Evolutionary conservation across 2,113 vertebrate genomes (phyloP), one percentile per base, ranked within the genome.

Genomic region (Neogobius melanostomus): DNA sequence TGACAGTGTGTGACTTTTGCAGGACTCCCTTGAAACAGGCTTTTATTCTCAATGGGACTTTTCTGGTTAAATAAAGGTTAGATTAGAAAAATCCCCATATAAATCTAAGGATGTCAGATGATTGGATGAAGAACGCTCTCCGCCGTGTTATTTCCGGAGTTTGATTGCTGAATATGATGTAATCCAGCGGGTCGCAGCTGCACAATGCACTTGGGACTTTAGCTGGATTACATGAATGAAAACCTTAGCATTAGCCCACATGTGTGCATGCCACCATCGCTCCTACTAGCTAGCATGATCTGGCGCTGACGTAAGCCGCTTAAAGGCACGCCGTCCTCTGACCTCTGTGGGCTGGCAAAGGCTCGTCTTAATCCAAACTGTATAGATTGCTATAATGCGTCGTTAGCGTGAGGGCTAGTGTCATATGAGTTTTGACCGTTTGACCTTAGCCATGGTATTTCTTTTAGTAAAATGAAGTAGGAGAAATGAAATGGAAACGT

Each of bases 261-360:
- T 61, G 8, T 56, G 17, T 56, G 8, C 28, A 36, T 56, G 3
- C 28, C 11, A 7, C 57, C 44, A 45, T 51, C 83, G 64, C 76
- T 72, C 69, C 63, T 57, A 71, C 81, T 8, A 53, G 63, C 62
- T 63, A 60, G 28, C 68, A 82, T 46, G 6, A 64, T 69, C 71
- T 76, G 6, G 9, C 11, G 49, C 77, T 50, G 60, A 51, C 67
- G 6, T 84, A 87, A 89, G 84, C 84, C 64, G 84, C 86, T 91
- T 91, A 91, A 64, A 76, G 75, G 82, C 79, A 71, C 68, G 67
- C 76, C 44, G 83, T 87, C 86, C 80, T 75, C 61, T 86, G 74
- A 83, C 81, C 75, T 72, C 43, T 47, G 65, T 59, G 73, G 85
- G 82, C 85, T 82, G 81, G 80, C 73, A 83, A 90, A 80, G 79